phyloP scores from a whole-genome alignment of 1,140 invertebrate genomes.

The Chlorops oryzae region DNA sequence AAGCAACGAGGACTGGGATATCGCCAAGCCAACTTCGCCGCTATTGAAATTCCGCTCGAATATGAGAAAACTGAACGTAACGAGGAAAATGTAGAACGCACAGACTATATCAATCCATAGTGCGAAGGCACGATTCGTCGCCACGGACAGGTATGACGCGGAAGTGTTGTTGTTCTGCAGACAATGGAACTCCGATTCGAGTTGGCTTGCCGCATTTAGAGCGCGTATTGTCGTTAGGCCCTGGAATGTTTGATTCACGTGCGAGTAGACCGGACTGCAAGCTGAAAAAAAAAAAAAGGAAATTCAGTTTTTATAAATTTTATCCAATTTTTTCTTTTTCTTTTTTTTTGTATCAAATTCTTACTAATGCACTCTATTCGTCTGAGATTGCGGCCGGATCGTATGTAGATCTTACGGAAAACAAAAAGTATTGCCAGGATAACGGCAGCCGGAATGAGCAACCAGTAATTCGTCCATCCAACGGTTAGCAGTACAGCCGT shows the following conservation, averaged over 20 bases:
- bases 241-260: slow-evolving; percentile 69
- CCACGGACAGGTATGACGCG: slow-evolving; percentile 62
- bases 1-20: slow-evolving; percentile 73
- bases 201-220: slow-evolving; percentile 60
- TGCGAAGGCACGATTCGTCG: slow-evolving; percentile 59
- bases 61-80: slow-evolving; percentile 46
- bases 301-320: neutral
- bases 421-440: slow-evolving; percentile 61
- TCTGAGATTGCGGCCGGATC: slow-evolving; percentile 72
- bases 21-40: slow-evolving; percentile 70
- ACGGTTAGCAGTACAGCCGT: slow-evolving; percentile 63
- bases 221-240: slow-evolving; percentile 77
- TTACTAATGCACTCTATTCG: slow-evolving; percentile 73
- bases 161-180: slow-evolving; percentile 66
- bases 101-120: slow-evolving; percentile 61
- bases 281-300: slow-evolving; percentile 49
- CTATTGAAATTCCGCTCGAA: slow-evolving; percentile 47
- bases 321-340: neutral
- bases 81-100: slow-evolving; percentile 57
- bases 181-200: slow-evolving; percentile 66
- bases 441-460: slow-evolving; percentile 65
- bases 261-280: slow-evolving; percentile 76
- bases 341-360: too few relatives aligned
- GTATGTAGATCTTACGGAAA: slow-evolving; percentile 65
- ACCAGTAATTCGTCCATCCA: slow-evolving; percentile 72